Conservation (phyloP, 2,113 vertebrate species). For the Triplophysa rosa region DNA sequence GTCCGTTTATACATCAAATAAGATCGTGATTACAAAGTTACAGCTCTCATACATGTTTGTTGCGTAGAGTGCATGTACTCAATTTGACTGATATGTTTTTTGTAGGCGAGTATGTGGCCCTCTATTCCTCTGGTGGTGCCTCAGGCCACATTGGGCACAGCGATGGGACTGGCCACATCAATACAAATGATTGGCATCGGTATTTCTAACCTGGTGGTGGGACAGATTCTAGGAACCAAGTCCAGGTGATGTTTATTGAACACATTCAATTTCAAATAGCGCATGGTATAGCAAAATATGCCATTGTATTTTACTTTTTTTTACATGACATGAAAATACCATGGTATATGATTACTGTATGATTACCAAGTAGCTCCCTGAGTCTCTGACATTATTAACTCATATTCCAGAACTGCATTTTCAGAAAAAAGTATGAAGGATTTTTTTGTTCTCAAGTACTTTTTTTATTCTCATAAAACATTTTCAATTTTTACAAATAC, state of each 20-base stretch:
- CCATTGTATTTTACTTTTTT: neutral
- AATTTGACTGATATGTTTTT: neutral
- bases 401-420: no score
- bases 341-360: no score
- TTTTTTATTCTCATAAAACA: no score
- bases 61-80: neutral
- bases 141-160: conserved; percentile 78
- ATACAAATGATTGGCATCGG: conserved; percentile 81
- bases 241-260: conserved; percentile 65
- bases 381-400: no score
- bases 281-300: neutral
- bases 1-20: no score
- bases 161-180: conserved; percentile 80
- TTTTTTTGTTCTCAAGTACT: no score
- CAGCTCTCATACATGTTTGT: neutral
- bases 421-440: no score
- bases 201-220: conserved; percentile 79
- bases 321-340: no score
- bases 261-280: neutral
- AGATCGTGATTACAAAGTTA: no score
- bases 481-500: no score
- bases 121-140: conserved; percentile 81
- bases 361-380: no score
- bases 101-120: conserved; percentile 81
- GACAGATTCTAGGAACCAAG: conserved; percentile 77